These are phyloP conservation scores for Gasterosteus aculeatus DNA, from an alignment of 2,113 vertebrate genomes.

Conservation along the genomic window DNA sequence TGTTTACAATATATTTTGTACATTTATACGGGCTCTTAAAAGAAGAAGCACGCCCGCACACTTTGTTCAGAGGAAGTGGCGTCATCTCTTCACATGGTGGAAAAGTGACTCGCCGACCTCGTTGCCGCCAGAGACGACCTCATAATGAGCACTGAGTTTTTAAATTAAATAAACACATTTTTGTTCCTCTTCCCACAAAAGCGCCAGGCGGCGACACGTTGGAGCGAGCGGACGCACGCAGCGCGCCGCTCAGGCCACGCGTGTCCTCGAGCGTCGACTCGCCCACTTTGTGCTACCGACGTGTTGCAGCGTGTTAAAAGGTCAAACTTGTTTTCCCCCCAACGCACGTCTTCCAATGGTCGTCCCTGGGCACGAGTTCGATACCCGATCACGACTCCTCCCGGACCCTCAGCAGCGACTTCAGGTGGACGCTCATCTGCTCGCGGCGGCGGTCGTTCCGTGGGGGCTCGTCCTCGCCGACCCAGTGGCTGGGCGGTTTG, in stretches of 20 bases:
- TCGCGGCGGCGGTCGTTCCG: conserved; percentile 84
- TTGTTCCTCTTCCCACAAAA: neutral
- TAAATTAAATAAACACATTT: no score
- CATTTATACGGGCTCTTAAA: conserved; percentile 83
- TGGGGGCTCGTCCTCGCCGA: conserved; percentile 80
- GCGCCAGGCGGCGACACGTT: conserved; percentile 13
- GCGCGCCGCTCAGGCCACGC: conserved; percentile 1
- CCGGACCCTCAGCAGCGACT: conserved; percentile 92
- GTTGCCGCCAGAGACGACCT: conserved; percentile 36
- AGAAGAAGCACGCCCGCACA: conserved; percentile 75
- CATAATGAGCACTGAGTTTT: no score
- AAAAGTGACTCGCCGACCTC: conserved; percentile 17
- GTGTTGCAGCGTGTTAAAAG: conserved; percentile 78
- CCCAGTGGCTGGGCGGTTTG: conserved; percentile 96
- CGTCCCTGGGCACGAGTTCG: no score
- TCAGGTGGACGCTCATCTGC: conserved; percentile 91
- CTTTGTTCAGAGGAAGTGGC: conserved; percentile 29
- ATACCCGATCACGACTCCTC: conserved; percentile 65
- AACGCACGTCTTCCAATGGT: conserved; percentile 11
- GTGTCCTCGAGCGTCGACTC: conserved; percentile 11
- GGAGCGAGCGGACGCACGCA: neutral
- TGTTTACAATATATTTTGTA: conserved; percentile 90
- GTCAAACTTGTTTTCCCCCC: conserved; percentile 9
- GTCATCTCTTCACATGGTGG: conserved; percentile 7
- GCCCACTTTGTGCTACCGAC: conserved; percentile 65